Percentiles rank a stretch among this genome's conserved stretches.
Evolutionary conservation across 23 tunicate species (phyloP).

Genomic region (Halocynthia aurantium): DNA sequence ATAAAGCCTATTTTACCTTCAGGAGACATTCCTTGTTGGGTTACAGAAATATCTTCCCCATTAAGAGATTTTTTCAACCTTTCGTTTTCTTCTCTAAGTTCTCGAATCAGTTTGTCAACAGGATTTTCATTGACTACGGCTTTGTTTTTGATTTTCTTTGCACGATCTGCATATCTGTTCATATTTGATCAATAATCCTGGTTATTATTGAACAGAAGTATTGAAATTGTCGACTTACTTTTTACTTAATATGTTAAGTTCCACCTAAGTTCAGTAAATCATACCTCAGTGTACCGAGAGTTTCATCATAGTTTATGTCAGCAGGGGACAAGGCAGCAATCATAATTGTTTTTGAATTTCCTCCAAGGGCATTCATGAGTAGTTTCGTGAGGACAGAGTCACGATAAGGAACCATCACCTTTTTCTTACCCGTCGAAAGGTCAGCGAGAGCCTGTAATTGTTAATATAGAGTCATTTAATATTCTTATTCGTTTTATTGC

Average conservation of each 20-base stretch:
- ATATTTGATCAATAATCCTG: neutral
- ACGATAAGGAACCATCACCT: slow-evolving; percentile 89
- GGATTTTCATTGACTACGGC: slow-evolving; percentile 98
- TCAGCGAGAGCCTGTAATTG: slow-evolving; percentile 85
- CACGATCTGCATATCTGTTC: slow-evolving; percentile 95
- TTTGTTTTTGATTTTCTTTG: slow-evolving; percentile 97
- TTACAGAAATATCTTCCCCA: slow-evolving; percentile 33
- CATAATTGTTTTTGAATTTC: slow-evolving; percentile 98
- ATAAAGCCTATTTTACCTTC: slow-evolving; percentile 37
- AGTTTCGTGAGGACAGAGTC: slow-evolving; percentile 94
- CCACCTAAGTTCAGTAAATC: neutral
- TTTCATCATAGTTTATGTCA: slow-evolving; percentile 97
- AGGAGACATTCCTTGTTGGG: slow-evolving; percentile 68
- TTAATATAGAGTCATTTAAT: neutral
- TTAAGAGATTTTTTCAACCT: slow-evolving; percentile 44
- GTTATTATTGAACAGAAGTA: neutral
- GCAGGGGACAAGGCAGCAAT: slow-evolving; percentile 99
- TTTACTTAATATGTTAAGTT: neutral
- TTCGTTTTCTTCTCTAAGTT: slow-evolving; percentile 96
- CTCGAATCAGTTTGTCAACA: slow-evolving; percentile 93
- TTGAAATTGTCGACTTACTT: neutral
- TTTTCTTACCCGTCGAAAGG: slow-evolving; percentile 90
- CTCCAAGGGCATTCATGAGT: slow-evolving; percentile 96
- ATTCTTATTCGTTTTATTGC: neutral
- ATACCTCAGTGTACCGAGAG: slow-evolving; percentile 90